Conservation (phyloP, 1,140 invertebrate genomes). For the Lucilia cuprina region DNA sequence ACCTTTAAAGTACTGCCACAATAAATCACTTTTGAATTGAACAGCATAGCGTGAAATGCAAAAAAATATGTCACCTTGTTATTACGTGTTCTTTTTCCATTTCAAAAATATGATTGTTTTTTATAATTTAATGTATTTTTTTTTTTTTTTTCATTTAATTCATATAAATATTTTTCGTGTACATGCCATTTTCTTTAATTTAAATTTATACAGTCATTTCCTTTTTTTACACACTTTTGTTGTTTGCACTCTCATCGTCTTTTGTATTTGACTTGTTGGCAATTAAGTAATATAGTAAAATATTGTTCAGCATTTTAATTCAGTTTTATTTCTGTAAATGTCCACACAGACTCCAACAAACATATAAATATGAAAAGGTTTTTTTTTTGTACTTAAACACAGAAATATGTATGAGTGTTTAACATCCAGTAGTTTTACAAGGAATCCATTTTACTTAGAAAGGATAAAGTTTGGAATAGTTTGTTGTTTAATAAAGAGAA, state of each 20-base stretch:
- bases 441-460: too few relatives aligned
- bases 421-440: too few relatives aligned
- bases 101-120: not conserved
- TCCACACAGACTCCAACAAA: not conserved
- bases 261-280: not conserved
- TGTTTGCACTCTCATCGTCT: not conserved
- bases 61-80: slow-evolving; percentile 9
- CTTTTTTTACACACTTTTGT: not conserved
- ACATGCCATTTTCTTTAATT: not conserved
- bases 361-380: not conserved
- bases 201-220: not conserved
- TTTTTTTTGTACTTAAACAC: too few relatives aligned
- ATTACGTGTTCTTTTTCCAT: not conserved
- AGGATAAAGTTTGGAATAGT: too few relatives aligned
- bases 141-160: not conserved
- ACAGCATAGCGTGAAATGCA: not conserved
- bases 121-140: not conserved
- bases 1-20: not conserved
- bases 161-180: not conserved
- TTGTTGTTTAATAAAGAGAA: too few relatives aligned
- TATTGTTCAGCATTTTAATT: slow-evolving; percentile 5
- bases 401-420: too few relatives aligned
- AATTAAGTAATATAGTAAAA: slow-evolving; percentile 3
- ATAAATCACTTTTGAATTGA: not conserved
- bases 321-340: not conserved